phyloP scores from a whole-genome alignment of 2,888 invertebrate species.

The Nephrocerus scutellatus region DNA sequence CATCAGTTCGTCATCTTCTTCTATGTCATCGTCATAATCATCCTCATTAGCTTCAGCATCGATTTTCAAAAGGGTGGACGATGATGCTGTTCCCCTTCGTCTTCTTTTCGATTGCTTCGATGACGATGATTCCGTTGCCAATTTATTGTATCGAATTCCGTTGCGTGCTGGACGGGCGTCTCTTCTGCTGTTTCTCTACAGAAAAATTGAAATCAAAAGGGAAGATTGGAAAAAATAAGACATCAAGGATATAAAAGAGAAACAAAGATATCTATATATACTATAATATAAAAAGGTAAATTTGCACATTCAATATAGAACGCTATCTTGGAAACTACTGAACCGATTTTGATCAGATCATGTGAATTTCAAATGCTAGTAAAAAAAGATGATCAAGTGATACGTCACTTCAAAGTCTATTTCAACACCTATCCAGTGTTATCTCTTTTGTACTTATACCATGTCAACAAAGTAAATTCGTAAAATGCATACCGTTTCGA shows the following conservation, averaged over 20 bases:
- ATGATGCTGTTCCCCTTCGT: slow-evolving; percentile 21
- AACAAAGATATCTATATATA: not conserved
- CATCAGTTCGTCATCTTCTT: slow-evolving; percentile 27
- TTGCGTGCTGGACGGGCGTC: slow-evolving; percentile 33
- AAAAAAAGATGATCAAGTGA: too few relatives aligned
- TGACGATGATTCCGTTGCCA: slow-evolving; percentile 32
- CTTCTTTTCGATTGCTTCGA: slow-evolving; percentile 22
- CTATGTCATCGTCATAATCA: slow-evolving; percentile 25
- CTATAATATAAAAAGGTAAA: too few relatives aligned
- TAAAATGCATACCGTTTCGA: too few relatives aligned
- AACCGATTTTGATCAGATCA: too few relatives aligned
- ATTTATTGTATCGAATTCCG: slow-evolving; percentile 41
- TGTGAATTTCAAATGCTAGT: too few relatives aligned
- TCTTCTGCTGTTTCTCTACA: slow-evolving; percentile 40
- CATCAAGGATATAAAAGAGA: slow-evolving; percentile 1
- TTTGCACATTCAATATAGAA: too few relatives aligned
- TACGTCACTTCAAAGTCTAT: too few relatives aligned
- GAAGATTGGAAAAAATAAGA: not conserved
- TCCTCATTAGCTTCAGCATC: slow-evolving; percentile 29
- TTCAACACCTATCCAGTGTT: too few relatives aligned
- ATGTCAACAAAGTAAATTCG: too few relatives aligned
- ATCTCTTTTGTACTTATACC: too few relatives aligned
- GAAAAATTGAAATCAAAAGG: slow-evolving; percentile 8
- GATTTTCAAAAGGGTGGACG: slow-evolving; percentile 26
- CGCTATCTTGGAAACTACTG: too few relatives aligned